Percentiles rank a stretch among this genome's conserved stretches.
These are phyloP conservation scores for Sciurus carolinensis DNA, from an alignment of 2,797 vertebrate genomes.

Conservation along the genomic window DNA sequence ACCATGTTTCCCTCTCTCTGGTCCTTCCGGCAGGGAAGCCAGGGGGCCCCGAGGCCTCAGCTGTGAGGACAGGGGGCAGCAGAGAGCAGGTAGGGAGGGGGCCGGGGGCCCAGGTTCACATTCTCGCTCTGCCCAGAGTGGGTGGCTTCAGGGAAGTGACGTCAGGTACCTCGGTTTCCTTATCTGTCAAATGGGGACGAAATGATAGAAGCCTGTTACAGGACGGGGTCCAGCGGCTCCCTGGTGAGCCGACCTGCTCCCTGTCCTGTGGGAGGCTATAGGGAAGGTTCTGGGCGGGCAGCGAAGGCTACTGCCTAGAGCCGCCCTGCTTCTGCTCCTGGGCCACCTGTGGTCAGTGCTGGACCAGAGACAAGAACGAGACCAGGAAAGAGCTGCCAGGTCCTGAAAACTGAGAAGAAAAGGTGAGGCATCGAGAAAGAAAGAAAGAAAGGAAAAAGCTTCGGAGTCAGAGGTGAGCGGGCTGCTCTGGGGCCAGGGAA, in stretches of 20 bases:
- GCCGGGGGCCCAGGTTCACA: not conserved
- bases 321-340: fast-evolving
- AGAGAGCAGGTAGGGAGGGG: not conserved
- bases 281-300: too few relatives aligned
- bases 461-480: not conserved
- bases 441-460: not conserved
- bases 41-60: not conserved
- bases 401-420: not conserved
- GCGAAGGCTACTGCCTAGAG: fast-evolving
- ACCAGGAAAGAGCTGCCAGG: not conserved
- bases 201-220: not conserved
- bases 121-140: not conserved
- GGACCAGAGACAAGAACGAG: not conserved
- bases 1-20: fast-evolving
- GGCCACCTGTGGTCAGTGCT: not conserved
- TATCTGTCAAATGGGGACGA: not conserved
- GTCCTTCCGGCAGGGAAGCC: not conserved
- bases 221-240: fast-evolving
- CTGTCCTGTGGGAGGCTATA: not conserved
- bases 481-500: not conserved
- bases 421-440: too few relatives aligned
- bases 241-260: not conserved
- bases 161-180: not conserved
- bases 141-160: not conserved
- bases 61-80: not conserved